A percentile compares a stretch with the other conserved stretches of the same genome.
These are phyloP conservation scores for Pocillopora verrucosa DNA, from an alignment of 64 coral and sea anemone genomes.

Conservation along the genomic window DNA sequence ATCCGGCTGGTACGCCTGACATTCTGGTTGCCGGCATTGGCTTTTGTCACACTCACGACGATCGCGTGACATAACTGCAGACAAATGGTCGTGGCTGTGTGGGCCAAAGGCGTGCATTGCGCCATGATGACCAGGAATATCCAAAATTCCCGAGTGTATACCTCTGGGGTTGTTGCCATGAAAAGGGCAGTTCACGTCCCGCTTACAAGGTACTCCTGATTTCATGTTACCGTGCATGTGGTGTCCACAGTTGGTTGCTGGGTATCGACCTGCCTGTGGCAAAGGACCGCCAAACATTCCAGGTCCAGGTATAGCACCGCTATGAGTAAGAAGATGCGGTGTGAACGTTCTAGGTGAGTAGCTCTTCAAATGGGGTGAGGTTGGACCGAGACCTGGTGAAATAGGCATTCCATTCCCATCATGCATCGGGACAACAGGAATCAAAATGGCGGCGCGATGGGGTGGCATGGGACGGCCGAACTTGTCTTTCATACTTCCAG, in stretches of 20 bases:
- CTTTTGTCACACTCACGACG: conserved; percentile 68
- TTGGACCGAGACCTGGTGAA: conserved; percentile 65
- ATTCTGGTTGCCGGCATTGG: conserved; percentile 57
- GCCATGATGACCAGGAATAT: conserved; percentile 78
- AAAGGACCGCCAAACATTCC: conserved; percentile 66
- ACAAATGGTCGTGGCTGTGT: conserved; percentile 75
- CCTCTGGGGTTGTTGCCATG: conserved; percentile 71
- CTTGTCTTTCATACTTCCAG: conserved; percentile 57
- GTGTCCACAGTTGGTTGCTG: conserved; percentile 63
- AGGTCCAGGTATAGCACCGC: conserved; percentile 50
- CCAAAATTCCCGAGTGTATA: conserved; percentile 75
- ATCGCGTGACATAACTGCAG: conserved; percentile 73
- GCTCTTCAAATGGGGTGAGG: conserved; percentile 75
- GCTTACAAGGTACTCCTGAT: conserved; percentile 79
- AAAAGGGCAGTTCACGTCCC: conserved; percentile 91
- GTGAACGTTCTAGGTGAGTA: conserved; percentile 91
- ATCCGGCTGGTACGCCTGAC: conserved; percentile 45
- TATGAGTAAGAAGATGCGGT: conserved; percentile 94
- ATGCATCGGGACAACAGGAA: conserved; percentile 89
- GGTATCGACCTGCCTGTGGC: conserved; percentile 62
- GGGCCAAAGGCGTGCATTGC: conserved; percentile 51
- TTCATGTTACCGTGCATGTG: conserved; percentile 76
- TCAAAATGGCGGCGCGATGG: conserved; percentile 89
- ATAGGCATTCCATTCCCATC: conserved; percentile 76
- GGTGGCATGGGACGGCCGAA: conserved; percentile 63